phyloP scores from a whole-genome alignment of 2,797 vertebrate species.

The Pachyuromys duprasi region DNA sequence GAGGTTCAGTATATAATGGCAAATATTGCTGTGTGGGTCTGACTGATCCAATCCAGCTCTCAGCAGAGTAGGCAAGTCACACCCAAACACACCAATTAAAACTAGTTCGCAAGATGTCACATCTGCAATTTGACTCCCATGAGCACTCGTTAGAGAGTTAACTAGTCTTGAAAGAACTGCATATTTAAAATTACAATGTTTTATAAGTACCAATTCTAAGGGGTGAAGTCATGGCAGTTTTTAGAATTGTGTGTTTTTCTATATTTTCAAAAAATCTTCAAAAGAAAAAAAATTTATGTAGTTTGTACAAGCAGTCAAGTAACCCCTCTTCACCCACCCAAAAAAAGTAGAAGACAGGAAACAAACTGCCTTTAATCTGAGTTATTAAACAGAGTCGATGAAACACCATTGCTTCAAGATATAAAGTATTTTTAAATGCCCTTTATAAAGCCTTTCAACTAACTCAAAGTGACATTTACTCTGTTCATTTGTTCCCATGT shows the following conservation, averaged over 20 bases:
- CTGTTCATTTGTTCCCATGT: neutral
- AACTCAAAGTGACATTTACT: neutral
- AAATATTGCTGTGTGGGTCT: neutral
- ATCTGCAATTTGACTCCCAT: neutral
- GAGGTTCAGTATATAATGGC: neutral
- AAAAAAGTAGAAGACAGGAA: neutral
- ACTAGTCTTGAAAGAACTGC: neutral
- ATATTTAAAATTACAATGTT: neutral
- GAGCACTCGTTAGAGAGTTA: neutral
- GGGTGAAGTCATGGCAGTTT: too few species aligned
- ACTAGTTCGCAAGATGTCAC: neutral
- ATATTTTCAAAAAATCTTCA: neutral
- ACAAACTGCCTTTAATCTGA: neutral
- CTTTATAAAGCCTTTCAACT: constrained; percentile 6
- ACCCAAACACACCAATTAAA: neutral
- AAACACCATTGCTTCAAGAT: neutral
- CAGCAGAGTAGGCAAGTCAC: accelerated
- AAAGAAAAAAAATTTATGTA: neutral
- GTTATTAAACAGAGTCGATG: neutral
- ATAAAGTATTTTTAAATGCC: neutral
- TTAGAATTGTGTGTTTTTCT: neutral
- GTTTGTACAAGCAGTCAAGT: neutral
- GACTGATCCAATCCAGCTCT: neutral
- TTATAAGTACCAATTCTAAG: neutral
- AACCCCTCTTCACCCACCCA: neutral